phyloP scores from a whole-genome alignment of 2,797 vertebrate genomes.

The Capromys pilorides region DNA sequence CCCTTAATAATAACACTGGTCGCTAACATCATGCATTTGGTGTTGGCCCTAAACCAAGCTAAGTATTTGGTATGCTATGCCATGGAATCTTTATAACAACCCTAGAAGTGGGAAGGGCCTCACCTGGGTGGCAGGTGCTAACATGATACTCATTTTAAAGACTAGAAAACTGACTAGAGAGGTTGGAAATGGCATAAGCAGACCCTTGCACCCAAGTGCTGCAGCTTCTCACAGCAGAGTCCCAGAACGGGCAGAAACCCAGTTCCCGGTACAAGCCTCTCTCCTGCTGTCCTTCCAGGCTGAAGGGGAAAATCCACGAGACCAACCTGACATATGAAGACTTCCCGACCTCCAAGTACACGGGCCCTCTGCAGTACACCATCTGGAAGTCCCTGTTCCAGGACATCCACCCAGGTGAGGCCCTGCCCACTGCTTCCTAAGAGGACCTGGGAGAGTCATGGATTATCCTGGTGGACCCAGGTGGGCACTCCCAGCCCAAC shows the following conservation, averaged over 20 bases:
- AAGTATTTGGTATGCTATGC: not conserved
- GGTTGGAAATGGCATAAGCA: not conserved
- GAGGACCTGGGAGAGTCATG: constrained; percentile 68
- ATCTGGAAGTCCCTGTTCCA: constrained; percentile 99
- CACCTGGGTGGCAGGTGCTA: not conserved
- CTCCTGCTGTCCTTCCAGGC: constrained; percentile 85
- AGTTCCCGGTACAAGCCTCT: constrained; percentile 58
- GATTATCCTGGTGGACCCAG: not conserved
- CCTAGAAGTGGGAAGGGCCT: no score
- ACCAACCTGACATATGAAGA: constrained; percentile 98
- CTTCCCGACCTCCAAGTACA: constrained; percentile 98
- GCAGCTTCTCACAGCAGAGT: not conserved
- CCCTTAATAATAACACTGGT: not conserved
- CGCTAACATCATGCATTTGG: not conserved
- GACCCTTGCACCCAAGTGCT: not conserved
- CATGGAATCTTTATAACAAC: not conserved
- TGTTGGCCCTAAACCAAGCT: not conserved
- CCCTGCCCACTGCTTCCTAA: not conserved
- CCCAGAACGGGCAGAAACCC: not conserved
- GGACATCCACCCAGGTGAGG: constrained; percentile 96
- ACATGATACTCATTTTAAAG: constrained; percentile 23
- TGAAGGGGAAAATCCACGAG: constrained; percentile 98
- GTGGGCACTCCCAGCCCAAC: not conserved
- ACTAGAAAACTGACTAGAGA: not conserved
- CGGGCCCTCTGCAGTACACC: constrained; percentile 96